These are phyloP conservation scores for Dolomedes plantarius DNA, from an alignment of 2,888 invertebrate genomes.

Conservation along the genomic window DNA sequence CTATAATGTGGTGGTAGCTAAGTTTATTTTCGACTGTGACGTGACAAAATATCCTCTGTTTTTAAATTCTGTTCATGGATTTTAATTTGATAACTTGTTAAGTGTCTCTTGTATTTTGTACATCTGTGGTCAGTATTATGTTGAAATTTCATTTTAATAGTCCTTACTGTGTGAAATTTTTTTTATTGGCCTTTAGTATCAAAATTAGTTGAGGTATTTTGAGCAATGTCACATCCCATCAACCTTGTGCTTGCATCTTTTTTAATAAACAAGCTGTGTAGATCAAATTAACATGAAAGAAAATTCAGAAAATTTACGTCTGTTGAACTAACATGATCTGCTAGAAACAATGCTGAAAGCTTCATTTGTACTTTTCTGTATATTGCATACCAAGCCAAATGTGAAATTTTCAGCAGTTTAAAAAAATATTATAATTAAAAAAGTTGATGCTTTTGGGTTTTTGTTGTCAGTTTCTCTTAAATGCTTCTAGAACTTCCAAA, in stretches of 20 bases:
- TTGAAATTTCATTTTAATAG: constrained; percentile 35
- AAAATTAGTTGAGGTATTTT: constrained; percentile 58
- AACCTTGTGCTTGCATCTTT: constrained; percentile 70
- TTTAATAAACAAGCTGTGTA: constrained; percentile 70
- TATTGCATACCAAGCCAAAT: constrained; percentile 70
- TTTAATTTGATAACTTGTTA: constrained; percentile 52
- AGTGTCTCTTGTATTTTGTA: constrained; percentile 55
- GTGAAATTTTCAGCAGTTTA: constrained; percentile 69
- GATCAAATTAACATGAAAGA: constrained; percentile 46
- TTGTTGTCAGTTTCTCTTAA: neutral
- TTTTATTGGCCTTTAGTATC: constrained; percentile 60
- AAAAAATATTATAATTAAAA: constrained; percentile 36
- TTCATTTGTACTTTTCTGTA: constrained; percentile 71
- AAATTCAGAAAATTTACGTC: constrained; percentile 44
- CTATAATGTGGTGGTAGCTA: constrained; percentile 70
- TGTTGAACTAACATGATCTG: constrained; percentile 55
- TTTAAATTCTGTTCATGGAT: constrained; percentile 60
- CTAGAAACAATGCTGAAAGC: constrained; percentile 65
- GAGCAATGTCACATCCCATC: constrained; percentile 67
- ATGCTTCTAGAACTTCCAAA: too few species aligned
- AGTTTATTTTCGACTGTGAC: constrained; percentile 65
- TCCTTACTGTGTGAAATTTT: constrained; percentile 37
- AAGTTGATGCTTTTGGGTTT: constrained; percentile 8
- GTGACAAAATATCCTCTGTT: constrained; percentile 64
- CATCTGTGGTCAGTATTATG: constrained; percentile 64